Evolutionary conservation across 2,113 vertebrate genomes (phyloP).

Genomic region (Neogobius melanostomus): DNA sequence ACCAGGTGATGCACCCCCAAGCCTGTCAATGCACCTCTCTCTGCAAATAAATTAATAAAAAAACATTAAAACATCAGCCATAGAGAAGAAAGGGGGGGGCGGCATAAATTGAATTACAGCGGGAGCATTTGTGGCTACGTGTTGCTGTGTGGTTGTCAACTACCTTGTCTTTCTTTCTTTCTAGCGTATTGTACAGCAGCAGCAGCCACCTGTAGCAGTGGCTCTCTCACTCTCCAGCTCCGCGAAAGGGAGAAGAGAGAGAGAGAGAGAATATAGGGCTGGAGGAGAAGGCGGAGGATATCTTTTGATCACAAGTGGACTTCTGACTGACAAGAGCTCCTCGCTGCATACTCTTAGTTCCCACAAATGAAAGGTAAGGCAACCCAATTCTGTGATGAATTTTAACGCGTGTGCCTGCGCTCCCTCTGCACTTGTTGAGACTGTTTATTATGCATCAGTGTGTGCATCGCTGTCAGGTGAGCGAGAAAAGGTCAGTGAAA

Average conservation of each 20-base stretch:
- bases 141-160: constrained; percentile 65
- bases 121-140: constrained; percentile 74
- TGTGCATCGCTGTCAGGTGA: constrained; percentile 16
- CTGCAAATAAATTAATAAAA: background rate
- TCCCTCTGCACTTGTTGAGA: background rate
- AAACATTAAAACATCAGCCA: constrained; percentile 65
- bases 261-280: constrained; percentile 23
- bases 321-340: constrained; percentile 47
- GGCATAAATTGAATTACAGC: constrained; percentile 47
- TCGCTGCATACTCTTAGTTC: constrained; percentile 34
- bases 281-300: constrained; percentile 40
- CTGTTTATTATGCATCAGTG: constrained; percentile 2
- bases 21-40: background rate
- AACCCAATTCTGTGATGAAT: constrained; percentile 15
- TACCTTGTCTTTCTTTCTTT: constrained; percentile 18
- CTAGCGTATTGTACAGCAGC: constrained; percentile 38
- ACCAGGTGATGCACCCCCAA: background rate
- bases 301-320: constrained; percentile 57
- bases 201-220: constrained; percentile 68
- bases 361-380: constrained; percentile 80
- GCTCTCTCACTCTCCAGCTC: constrained; percentile 61
- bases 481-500: constrained; percentile 25
- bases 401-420: constrained; percentile 21
- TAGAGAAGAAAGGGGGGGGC: constrained; percentile 36
- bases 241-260: constrained; percentile 49